Percentiles rank a stretch among this genome's conserved stretches.
These are phyloP conservation scores for Neofelis nebulosa DNA, from an alignment of 2,113 vertebrate species.

Conservation along the genomic window DNA sequence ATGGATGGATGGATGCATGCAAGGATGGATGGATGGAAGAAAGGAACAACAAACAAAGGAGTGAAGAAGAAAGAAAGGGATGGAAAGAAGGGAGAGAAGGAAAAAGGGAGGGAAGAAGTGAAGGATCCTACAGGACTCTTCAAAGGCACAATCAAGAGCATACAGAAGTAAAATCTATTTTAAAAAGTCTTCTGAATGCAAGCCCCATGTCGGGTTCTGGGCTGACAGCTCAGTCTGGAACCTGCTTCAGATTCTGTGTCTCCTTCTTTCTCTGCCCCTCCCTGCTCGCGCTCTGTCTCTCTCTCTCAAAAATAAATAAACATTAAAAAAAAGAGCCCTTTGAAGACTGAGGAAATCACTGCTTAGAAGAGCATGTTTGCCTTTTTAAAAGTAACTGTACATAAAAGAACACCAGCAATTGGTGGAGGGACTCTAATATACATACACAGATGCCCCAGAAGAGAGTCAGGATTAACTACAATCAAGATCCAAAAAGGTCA, in stretches of 20 bases:
- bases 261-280: too few relatives aligned
- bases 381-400: not conserved
- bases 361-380: not conserved
- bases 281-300: too few relatives aligned
- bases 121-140: not conserved
- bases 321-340: not conserved
- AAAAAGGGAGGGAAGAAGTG: not conserved
- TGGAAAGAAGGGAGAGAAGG: not conserved
- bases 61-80: not conserved
- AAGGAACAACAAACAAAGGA: not conserved
- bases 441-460: not conserved
- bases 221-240: too few relatives aligned
- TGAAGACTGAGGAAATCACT: not conserved
- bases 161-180: not conserved
- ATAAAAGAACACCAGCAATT: not conserved
- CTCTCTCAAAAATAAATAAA: too few relatives aligned
- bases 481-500: not conserved
- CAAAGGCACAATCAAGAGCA: not conserved
- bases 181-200: not conserved
- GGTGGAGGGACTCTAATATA: not conserved
- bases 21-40: not conserved
- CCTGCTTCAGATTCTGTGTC: too few relatives aligned
- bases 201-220: too few relatives aligned
- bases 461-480: not conserved
- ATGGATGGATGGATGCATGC: not conserved